These are phyloP conservation scores for Protosalanx chinensis DNA, from an alignment of 2,797 vertebrate species.

Conservation along the genomic window DNA sequence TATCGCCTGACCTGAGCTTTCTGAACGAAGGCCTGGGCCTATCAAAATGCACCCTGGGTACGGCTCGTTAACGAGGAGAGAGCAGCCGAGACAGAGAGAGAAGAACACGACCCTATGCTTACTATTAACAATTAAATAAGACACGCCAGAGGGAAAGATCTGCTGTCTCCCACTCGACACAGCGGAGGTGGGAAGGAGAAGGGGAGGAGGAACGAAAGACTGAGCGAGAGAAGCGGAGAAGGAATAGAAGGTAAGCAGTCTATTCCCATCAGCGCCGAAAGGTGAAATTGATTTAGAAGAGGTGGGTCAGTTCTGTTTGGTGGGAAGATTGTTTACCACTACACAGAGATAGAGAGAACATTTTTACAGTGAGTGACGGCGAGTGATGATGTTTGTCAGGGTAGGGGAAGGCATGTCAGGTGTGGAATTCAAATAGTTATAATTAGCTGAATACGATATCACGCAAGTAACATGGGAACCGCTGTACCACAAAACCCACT, in stretches of 20 bases:
- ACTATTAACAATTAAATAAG: conserved; percentile 79
- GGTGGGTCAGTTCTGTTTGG: not conserved
- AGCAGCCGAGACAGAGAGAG: conserved; percentile 63
- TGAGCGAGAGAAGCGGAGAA: not conserved
- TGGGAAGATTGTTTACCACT: not conserved
- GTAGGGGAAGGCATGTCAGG: not conserved
- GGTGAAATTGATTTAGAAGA: not conserved
- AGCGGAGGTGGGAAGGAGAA: not conserved
- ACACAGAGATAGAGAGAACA: no score
- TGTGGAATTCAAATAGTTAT: conserved; percentile 21
- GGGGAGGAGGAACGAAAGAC: not conserved
- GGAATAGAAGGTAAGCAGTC: not conserved
- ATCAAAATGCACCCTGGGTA: conserved; percentile 68
- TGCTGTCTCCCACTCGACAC: conserved; percentile 44
- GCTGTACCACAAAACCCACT: no score
- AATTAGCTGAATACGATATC: conserved; percentile 32
- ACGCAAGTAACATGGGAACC: conserved; percentile 10
- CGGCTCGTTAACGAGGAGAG: conserved; percentile 73
- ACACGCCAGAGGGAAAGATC: conserved; percentile 61
- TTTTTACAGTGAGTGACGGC: no score
- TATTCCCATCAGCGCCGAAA: not conserved
- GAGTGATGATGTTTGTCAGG: not conserved
- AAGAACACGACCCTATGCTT: conserved; percentile 72
- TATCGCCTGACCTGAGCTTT: not conserved
- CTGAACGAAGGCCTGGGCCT: conserved; percentile 48